Evolutionary conservation across 2,888 invertebrate genomes (phyloP), one percentile per base, ranked within the genome.

Genomic region (Lasioglossum villosulum): DNA sequence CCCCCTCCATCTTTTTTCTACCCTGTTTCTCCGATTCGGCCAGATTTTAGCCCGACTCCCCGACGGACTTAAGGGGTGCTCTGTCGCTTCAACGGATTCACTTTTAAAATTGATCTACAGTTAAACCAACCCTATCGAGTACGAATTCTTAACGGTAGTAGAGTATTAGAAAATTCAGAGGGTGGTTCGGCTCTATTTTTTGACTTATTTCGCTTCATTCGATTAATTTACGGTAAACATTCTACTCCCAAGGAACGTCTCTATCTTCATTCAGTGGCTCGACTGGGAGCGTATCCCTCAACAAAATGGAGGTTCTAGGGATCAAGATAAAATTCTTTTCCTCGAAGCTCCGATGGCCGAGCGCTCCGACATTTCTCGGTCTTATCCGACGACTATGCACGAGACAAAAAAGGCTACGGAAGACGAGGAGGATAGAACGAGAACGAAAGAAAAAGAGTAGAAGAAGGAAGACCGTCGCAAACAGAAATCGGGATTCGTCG

Each of bases 321-420:
- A 63, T 63, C 63, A 63, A 63, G 63, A 63, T 63, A 30, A 63
- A 30, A 63, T 63, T 63, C 63, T 63, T 63, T 63, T 63, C 30
- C 63, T 16, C 63, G 30, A 27, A 63, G 30, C 63, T 63, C 63
- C 63, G 30, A 52, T 52, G 52, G 52, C 23, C 52, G 14, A 14
- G 63, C 63, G 27, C 63, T 63, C 63, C 30, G 63, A 63, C 63
- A 30, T 63, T 63, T 63, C 63, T 63, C 63, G 34, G 34, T 66
- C 66, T 66, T 66, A 34, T 66, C 34, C 23, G 34, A 66, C 30
- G 34, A 23, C 59, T 27, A 59, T 30, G 34, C 59, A 34, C 16
- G 10, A 23, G 34, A 34, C 19, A 45, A 66, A 23, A 34, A 39
- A 27, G 27, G 30, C 16, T 16, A 23, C 12, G 30, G 42, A 16